These are phyloP conservation scores for Drosophila prostipennis DNA, from an alignment of 2,888 invertebrate species.

Conservation along the genomic window DNA sequence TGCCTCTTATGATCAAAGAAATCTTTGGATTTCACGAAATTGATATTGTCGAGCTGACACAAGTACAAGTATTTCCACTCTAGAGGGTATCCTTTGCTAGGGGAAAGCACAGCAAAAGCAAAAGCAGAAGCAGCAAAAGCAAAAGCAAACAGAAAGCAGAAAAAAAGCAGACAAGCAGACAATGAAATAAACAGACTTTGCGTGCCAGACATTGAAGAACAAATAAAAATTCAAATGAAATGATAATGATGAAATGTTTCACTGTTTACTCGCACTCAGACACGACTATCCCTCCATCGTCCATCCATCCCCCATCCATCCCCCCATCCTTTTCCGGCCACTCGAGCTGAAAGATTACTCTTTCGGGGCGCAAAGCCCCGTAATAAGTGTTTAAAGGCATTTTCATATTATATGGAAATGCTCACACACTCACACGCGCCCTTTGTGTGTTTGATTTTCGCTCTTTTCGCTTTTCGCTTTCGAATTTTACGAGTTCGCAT, in stretches of 20 bases:
- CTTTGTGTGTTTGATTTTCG: conserved; percentile 70
- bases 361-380: conserved; percentile 66
- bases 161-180: conserved; percentile 14
- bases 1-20: conserved; percentile 17
- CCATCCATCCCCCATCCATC: conserved; percentile 7
- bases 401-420: conserved; percentile 78
- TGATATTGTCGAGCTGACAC: conserved; percentile 38
- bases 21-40: conserved; percentile 10
- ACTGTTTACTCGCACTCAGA: conserved; percentile 65
- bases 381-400: conserved; percentile 77
- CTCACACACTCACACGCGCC: conserved; percentile 43
- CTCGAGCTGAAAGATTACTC: conserved; percentile 67
- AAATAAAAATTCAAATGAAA: conserved; percentile 74
- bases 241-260: conserved; percentile 73
- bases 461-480: conserved; percentile 54
- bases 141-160: neutral
- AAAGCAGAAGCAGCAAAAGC: neutral
- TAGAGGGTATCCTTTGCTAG: conserved; percentile 15
- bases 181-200: conserved; percentile 26
- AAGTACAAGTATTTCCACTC: conserved; percentile 55
- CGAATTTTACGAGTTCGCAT: conserved; percentile 74
- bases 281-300: conserved; percentile 26
- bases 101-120: neutral
- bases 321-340: neutral
- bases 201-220: conserved; percentile 48